phyloP scores from a whole-genome alignment of 2,797 vertebrate genomes.

The Sebastes matsubarae region DNA sequence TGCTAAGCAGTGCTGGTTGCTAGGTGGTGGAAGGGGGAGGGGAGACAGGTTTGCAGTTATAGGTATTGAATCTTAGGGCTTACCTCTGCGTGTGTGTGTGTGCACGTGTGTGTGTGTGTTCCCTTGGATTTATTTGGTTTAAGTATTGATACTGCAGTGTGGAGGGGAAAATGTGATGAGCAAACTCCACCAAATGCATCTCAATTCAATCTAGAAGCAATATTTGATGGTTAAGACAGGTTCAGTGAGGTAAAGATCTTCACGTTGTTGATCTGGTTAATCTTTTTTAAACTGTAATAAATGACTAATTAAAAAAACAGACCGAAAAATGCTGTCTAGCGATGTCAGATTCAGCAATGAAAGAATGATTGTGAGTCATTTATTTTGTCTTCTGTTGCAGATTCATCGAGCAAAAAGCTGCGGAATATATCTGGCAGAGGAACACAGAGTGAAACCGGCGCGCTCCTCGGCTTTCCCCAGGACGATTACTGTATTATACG shows the following conservation, averaged over 20 bases:
- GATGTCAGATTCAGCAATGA: constrained; percentile 14
- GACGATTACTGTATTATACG: constrained; percentile 37
- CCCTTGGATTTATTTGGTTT: neutral
- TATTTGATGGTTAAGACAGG: neutral
- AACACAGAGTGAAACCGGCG: constrained; percentile 32
- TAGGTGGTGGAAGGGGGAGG: constrained; percentile 62
- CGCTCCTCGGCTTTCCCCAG: constrained; percentile 33
- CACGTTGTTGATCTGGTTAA: neutral
- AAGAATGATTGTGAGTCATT: constrained; percentile 28
- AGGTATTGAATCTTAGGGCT: constrained; percentile 70
- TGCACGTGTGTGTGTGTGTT: neutral
- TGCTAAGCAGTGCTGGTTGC: constrained; percentile 84
- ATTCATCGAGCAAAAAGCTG: constrained; percentile 30
- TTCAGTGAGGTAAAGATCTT: neutral
- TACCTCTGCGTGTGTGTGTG: constrained; percentile 50
- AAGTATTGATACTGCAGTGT: constrained; percentile 10
- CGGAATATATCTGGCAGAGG: constrained; percentile 38
- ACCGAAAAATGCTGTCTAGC: neutral
- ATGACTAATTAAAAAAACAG: neutral
- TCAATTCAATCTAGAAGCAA: neutral
- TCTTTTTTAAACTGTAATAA: neutral
- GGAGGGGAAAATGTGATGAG: neutral
- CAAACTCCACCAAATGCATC: neutral
- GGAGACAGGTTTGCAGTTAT: constrained; percentile 58
- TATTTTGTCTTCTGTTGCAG: constrained; percentile 21